These are phyloP conservation scores for Cancer borealis DNA, from an alignment of 2,888 invertebrate species.

Conservation along the genomic window DNA sequence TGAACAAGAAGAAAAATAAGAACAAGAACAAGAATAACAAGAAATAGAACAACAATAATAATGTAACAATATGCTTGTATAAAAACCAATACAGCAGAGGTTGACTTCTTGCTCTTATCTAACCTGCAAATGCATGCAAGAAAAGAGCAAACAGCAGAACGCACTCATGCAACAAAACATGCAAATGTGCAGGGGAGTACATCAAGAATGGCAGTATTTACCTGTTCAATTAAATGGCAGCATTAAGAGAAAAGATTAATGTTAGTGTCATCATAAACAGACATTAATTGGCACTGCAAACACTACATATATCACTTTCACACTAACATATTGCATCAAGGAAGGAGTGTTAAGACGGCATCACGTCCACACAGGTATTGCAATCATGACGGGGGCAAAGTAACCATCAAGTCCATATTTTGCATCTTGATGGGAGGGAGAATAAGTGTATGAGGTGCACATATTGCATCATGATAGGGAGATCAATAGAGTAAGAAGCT, in stretches of 20 bases:
- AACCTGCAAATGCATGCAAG: slow-evolving; percentile 8
- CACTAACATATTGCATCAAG: background rate
- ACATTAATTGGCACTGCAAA: background rate
- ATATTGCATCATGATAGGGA: background rate
- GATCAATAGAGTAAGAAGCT: background rate
- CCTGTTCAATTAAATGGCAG: slow-evolving; percentile 41
- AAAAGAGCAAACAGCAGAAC: background rate
- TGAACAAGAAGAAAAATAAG: slow-evolving; percentile 26
- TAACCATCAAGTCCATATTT: background rate
- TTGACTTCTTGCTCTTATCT: background rate
- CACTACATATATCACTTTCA: background rate
- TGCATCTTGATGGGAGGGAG: background rate
- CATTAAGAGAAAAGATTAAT: slow-evolving; percentile 29
- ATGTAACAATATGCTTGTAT: background rate
- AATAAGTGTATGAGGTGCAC: background rate
- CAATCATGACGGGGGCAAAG: background rate
- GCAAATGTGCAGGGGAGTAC: background rate
- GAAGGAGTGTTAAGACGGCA: background rate
- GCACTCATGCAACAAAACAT: slow-evolving; percentile 33
- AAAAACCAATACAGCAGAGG: background rate
- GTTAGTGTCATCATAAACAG: background rate
- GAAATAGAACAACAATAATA: background rate
- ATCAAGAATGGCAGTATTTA: background rate
- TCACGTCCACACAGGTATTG: background rate
- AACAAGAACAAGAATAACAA: background rate